Evolutionary conservation across 2,113 vertebrate genomes (phyloP), one percentile per base, ranked within the genome.

Genomic region (Stigmatopora nigra): DNA sequence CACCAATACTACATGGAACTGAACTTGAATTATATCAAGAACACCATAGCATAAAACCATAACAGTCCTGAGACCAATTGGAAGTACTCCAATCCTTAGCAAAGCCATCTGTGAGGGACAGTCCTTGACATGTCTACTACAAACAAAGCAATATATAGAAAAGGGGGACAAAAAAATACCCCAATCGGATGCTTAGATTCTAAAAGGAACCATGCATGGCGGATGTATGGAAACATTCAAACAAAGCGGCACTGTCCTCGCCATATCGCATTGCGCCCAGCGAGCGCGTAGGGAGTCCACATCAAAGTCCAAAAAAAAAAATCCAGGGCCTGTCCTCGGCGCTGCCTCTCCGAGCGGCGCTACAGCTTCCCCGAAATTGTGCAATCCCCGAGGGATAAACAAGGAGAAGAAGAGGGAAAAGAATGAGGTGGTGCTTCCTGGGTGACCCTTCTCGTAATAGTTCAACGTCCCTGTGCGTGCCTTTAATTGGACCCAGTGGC

Each of bases 331-430:
- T 86, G 87, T 88, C 84, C 70, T 64, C 67, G 65, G 82, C 73
- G 68, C 84, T 87, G 88, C 85, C 88, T 84, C 78, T 84, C 68
- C 52, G 78, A 59, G 10, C 63, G 2, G 73, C 65, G 84, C 86
- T 88, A 83, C 45, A 36, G 22, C 78, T 86, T 87, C 83, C 82
- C 87, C 75, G 85, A 88, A 90, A 74, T 88, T 87, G 82, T 78
- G 83, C 80, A 88, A 89, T 86, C 72, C 77, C 82, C 78, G 86
- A 87, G 88, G 87, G 86, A 88, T 88, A 83, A 87, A 89, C 84
- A 85, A 74, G 64, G 60, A 36, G 65, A 68, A 49, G 67, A 78
- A 69, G 70, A 81, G 72, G 35, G 36, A 58, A 58, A 31, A 64
- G 64, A 68, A 25, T 15, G 64, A 57, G 69, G 56, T 64, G 70